Evolutionary conservation across 1,140 invertebrate genomes (phyloP), one percentile per base, ranked within the genome.

Genomic region (Heliconius himera): DNA sequence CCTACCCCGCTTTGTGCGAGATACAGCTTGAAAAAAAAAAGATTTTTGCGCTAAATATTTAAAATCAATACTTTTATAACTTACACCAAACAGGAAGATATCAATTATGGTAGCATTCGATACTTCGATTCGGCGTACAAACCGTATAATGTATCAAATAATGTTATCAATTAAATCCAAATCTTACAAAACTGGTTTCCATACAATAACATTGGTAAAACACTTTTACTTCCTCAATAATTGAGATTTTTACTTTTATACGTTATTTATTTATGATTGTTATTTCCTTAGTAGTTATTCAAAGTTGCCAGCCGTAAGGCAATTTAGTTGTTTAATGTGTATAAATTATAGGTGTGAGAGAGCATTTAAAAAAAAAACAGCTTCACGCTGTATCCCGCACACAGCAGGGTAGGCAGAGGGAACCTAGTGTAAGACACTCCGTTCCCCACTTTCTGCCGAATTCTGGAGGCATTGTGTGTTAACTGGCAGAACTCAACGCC

Each of bases 21-120:
- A 46, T 46, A 46, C 3, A 46, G 11, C 41, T 11, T 46, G 0
- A 46, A 46, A 3, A 46, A 46, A 46, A 46, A 46, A 46, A 0
- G 13, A n/a, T 13, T 3, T 46, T 1, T 3, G 41, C 41, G 41
- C 11, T 46, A 46, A 13, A 46, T 16, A 46, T 46, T 46, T 46
- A 3, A 16, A 46, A 46, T 46, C 13, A 46, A 46, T 46, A 4
- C 16, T 46, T 16, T 46, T 46, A 46, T 46, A 29, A 46, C 66
- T 82, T 72, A 60, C 11, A 74, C 75, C 82, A 76, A 81, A 77
- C 76, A 56, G 77, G 79, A 87, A 85, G 81, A 74, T 82, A 81
- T 87, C 85, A 87, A 87, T 85, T 87, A 87, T 78, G 81, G 74
- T 82, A 76, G 77, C 72, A 78, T 71, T 79, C 77, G 76, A 83